Base-by-base conservation (phyloP, 1,140 invertebrate species). In the Eumeta japonica region DNA sequence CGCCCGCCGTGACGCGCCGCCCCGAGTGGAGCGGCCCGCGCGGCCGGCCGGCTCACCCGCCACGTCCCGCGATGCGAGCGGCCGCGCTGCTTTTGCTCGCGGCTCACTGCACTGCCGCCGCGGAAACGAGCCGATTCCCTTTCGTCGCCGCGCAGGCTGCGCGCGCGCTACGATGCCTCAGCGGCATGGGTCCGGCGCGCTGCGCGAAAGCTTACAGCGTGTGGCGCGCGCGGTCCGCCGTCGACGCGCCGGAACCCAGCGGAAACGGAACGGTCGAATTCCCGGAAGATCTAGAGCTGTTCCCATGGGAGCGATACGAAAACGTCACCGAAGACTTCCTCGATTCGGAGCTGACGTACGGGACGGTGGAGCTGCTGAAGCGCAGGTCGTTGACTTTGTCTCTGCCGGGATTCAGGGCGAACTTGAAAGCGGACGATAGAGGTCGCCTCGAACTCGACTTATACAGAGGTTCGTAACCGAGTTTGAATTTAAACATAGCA, bases 141-240 rank as follows among this genome's bases (percentile, higher is more conserved):
- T n/a, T 32, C 45, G 43, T 41, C 44, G 37, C 46, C 29, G 45
- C 37, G 45, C 40, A 50, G 4, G 30, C 55, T 13, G 34, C 34
- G 7, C 41, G 45, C 20, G 31, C 59, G n/a, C 35, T 61, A 24
- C 41, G 48, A 19, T 77, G 75, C 52, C 44, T 56, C 1, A 47
- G 45, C 20, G 36, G 42, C 15, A 41, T 66, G 35, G 71, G 72
- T 10, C 45, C 62, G 0, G 34, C 55, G 28, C 70, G 68, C 61
- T 77, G 75, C 56, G 31, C 75, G 5, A 62, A 50, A 39, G 73
- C 71, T n/a, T 66, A 65, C 42, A 57, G 63, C 24, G 43, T 48
- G 1, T 67, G 62, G 58, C 58, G 64, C 16, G 65, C 71, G 14
- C 55, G 74, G 46, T 46, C 52, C 16, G 61, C 67, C n/a, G 33